A percentile compares a stretch with the other conserved stretches of the same genome.
Conservation (phyloP, 2,797 vertebrate genomes). For the Acipenser transmontanus region DNA sequence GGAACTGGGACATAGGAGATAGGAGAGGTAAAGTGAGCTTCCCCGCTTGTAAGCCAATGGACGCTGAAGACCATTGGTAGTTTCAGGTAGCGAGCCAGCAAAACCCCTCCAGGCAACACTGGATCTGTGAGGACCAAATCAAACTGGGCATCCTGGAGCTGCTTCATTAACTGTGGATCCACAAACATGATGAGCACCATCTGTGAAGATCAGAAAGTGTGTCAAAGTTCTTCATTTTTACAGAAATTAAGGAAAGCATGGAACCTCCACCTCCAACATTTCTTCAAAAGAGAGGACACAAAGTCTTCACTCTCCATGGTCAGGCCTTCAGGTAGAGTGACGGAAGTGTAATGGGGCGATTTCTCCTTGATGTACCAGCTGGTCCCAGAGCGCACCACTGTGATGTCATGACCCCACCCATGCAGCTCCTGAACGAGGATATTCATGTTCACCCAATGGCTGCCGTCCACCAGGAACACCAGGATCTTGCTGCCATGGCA, state of each 20-base stretch:
- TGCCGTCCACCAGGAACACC: slow-evolving; percentile 28
- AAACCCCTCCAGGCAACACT: not conserved
- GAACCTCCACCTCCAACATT: slow-evolving; percentile 1
- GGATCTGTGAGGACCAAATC: slow-evolving; percentile 17
- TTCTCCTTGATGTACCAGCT: slow-evolving; percentile 21
- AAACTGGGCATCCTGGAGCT: slow-evolving; percentile 4
- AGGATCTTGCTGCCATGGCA: slow-evolving; percentile 9
- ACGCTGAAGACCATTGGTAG: slow-evolving; percentile 12
- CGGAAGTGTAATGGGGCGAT: slow-evolving; percentile 14
- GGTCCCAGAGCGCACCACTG: slow-evolving; percentile 15
- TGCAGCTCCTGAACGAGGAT: slow-evolving; percentile 24
- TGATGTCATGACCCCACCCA: slow-evolving; percentile 20
- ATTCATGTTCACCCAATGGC: slow-evolving; percentile 33
- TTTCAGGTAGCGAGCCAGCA: slow-evolving; percentile 4
- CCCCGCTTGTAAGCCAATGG: not conserved
- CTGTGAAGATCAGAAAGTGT: too few relatives aligned
- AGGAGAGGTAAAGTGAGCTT: slow-evolving; percentile 13
- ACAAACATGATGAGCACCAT: slow-evolving; percentile 2
- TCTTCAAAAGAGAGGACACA: not conserved
- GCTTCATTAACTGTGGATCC: slow-evolving; percentile 2
- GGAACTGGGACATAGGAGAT: slow-evolving; percentile 6
- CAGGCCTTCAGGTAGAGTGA: not conserved
- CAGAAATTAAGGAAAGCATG: too few relatives aligned
- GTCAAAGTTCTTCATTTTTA: too few relatives aligned
- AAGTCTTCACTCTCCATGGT: not conserved